Evolutionary conservation across 2,113 vertebrate species (phyloP), one percentile per base, ranked within the genome.

Genomic region (Brachionichthys hirsutus): DNA sequence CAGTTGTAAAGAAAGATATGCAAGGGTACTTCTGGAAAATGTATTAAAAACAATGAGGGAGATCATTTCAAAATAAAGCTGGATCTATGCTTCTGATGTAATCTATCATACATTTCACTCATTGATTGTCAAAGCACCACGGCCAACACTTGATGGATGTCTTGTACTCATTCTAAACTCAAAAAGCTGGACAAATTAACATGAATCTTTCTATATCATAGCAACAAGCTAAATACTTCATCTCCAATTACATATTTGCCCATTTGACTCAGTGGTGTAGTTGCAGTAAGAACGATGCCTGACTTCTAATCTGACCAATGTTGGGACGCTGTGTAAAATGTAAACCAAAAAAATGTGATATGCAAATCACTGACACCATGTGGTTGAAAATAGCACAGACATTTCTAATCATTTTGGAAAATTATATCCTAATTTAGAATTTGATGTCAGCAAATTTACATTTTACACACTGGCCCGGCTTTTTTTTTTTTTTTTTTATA

Each of bases 81-180:
- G 78, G 78, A 75, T 79, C 78, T 51, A 70, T 59, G n/a, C 50
- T 30, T 30, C 24, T 30, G 24, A 54, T 54, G 17, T 43, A 11
- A 38, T 19, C 10, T 14, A 6, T 58, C 38, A 62, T 17, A 51
- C 17, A 49, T 50, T 64, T 70, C 38, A 63, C 43, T 70, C 40
- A 16, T 72, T 87, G 85, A 87, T 87, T 87, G 85, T 87, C 85
- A 79, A 66, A 70, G 70, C 82, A 70, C 59, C 71, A 69, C 61
- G 40, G 41, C 40, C 40, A 73, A 57, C 49, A 7, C 51, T 57
- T 14, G 3, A 36, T 9, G n/a, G 18, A 34, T 1, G 18, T 55
- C 52, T 9, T 24, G 34, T 50, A n/a, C 17, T 20, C 24, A 1
- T 13, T 9, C n/a, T 16, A 13, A 16, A 36, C 6, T 41, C 2